Evolutionary conservation across 2,888 invertebrate genomes (phyloP).

Genomic region (Aleiodes alternator): DNA sequence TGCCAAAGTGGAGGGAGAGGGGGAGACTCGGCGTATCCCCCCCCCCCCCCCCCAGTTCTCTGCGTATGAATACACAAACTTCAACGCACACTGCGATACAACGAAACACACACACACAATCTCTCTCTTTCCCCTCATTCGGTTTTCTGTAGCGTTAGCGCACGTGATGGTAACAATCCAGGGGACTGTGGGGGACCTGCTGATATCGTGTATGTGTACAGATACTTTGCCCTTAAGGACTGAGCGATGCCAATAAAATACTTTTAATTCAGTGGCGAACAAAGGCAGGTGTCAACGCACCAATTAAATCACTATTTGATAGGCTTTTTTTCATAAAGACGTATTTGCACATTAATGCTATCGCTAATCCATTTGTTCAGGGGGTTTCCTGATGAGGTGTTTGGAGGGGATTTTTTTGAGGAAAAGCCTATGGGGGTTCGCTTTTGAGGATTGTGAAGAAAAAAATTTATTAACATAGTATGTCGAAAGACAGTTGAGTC

Average conservation of each 20-base stretch:
- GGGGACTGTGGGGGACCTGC: conserved; percentile 4
- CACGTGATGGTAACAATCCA: conserved; percentile 16
- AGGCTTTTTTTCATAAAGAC: not conserved
- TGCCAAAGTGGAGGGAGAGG: conserved; percentile 12
- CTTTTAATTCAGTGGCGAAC: conserved; percentile 28
- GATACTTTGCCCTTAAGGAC: conserved; percentile 24
- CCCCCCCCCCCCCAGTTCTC: not conserved
- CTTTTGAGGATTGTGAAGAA: too few relatives aligned
- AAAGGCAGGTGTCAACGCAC: conserved; percentile 15
- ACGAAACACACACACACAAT: not conserved
- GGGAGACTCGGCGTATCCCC: conserved; percentile 48
- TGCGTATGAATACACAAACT: conserved; percentile 30
- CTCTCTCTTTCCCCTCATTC: not conserved
- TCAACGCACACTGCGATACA: conserved; percentile 1
- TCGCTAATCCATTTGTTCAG: too few relatives aligned
- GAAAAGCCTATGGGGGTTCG: too few relatives aligned
- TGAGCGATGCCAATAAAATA: conserved; percentile 11
- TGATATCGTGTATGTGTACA: conserved; percentile 10
- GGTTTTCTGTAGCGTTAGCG: not conserved
- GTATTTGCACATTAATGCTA: not conserved
- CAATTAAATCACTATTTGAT: conserved; percentile 29
- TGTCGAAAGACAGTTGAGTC: too few relatives aligned
- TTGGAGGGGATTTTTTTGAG: too few relatives aligned
- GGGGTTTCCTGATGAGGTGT: not conserved
- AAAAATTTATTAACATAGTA: too few relatives aligned